A percentile compares a stretch with the other conserved stretches of the same genome.
Conservation (phyloP, 2,113 vertebrate genomes). For the Melanerpes aurifrons region DNA sequence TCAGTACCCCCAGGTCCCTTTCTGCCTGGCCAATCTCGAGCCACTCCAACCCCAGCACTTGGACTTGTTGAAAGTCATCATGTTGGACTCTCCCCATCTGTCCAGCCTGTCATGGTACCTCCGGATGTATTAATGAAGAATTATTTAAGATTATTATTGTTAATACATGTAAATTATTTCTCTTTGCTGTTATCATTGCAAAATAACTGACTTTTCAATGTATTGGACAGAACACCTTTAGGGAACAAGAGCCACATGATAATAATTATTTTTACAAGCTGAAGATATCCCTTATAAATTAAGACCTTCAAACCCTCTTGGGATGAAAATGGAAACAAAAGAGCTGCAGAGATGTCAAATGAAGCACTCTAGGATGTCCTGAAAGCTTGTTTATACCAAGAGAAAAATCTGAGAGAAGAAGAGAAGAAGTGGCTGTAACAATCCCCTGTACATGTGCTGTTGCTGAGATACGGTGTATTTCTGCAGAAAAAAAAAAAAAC, state of each 20-base stretch:
- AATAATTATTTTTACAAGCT: not conserved
- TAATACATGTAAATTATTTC: not conserved
- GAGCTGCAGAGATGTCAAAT: conserved; percentile 5
- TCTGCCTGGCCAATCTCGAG: no score
- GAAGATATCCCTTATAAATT: not conserved
- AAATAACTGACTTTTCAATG: not conserved
- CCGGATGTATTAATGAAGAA: not conserved
- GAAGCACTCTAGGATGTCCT: not conserved
- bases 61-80: no score
- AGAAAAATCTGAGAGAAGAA: not conserved
- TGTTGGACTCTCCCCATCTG: no score
- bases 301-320: not conserved
- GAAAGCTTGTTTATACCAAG: conserved; percentile 17
- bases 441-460: not conserved
- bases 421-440: not conserved
- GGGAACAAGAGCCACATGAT: not conserved
- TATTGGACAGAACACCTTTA: not conserved
- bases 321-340: conserved; percentile 31
- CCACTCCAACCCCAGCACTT: no score
- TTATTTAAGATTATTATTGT: not conserved
- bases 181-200: not conserved
- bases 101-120: no score
- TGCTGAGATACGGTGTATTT: conserved; percentile 22
- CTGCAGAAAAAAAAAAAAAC: not conserved
- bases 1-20: no score